phyloP scores from a whole-genome alignment of 2,888 invertebrate species.

The Neelides folsomi region DNA sequence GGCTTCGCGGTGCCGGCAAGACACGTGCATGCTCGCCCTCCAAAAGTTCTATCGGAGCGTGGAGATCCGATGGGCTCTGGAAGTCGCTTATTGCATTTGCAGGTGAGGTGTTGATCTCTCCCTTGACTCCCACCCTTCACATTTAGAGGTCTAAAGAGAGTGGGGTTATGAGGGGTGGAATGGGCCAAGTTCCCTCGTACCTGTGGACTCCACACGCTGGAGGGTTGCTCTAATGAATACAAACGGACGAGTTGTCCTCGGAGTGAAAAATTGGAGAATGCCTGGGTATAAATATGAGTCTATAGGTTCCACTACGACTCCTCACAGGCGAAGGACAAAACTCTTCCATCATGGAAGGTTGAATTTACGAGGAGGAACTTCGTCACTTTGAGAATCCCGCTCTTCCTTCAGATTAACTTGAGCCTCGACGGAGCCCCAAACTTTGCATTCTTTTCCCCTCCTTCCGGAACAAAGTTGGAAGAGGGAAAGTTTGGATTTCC shows the following conservation, averaged over 20 bases:
- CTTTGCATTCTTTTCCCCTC: conserved; percentile 4
- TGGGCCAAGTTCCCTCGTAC: not conserved
- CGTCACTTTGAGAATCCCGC: conserved; percentile 20
- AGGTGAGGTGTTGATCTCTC: conserved; percentile 58
- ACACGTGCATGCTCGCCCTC: conserved; percentile 75
- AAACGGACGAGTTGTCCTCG: not conserved
- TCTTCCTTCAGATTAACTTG: conserved; percentile 17
- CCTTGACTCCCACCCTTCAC: not conserved
- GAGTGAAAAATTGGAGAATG: not conserved
- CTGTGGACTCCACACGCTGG: not conserved
- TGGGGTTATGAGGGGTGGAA: not conserved
- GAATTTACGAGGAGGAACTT: conserved; percentile 12
- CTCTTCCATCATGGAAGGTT: conserved; percentile 4
- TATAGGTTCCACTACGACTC: no score
- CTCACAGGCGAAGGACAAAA: not conserved
- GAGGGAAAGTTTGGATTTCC: not conserved
- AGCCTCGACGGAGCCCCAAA: conserved; percentile 7
- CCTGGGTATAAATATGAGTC: not conserved
- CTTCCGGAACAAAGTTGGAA: not conserved
- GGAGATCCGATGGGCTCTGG: conserved; percentile 67
- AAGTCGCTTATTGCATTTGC: conserved; percentile 85
- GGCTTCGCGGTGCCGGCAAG: conserved; percentile 59
- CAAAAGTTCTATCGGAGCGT: conserved; percentile 72
- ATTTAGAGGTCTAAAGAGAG: no score
- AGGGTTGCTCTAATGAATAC: not conserved